phyloP scores from a whole-genome alignment of 2,888 invertebrate species.

The Calameuta filiformis region DNA sequence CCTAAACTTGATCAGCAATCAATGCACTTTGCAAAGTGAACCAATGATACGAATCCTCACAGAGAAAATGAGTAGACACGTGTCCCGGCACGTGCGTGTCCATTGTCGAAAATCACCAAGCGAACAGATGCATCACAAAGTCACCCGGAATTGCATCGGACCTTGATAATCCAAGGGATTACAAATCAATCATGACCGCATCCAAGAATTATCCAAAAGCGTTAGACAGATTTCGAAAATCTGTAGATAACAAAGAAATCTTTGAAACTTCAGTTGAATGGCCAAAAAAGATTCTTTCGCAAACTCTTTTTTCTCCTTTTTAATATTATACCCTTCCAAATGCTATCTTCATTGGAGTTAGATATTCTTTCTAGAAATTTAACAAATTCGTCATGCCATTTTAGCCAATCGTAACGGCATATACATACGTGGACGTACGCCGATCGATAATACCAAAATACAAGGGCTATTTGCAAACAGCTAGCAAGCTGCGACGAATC shows the following conservation, averaged over 20 bases:
- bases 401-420: slow-evolving; percentile 20
- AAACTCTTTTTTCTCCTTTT: no score
- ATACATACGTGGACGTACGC: background rate
- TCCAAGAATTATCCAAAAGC: background rate
- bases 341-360: background rate
- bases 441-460: slow-evolving; percentile 55
- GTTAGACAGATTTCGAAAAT: slow-evolving; percentile 42
- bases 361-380: background rate
- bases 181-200: slow-evolving; percentile 46
- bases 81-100: slow-evolving; percentile 60
- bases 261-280: background rate
- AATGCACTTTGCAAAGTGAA: background rate
- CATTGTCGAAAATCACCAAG: slow-evolving; percentile 44
- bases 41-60: background rate
- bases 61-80: slow-evolving; percentile 47
- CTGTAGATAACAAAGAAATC: slow-evolving; percentile 22
- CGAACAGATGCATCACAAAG: slow-evolving; percentile 59
- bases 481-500: slow-evolving; percentile 64
- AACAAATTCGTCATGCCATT: slow-evolving; percentile 45
- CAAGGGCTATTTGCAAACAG: slow-evolving; percentile 64
- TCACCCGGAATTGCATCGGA: slow-evolving; percentile 38
- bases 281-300: background rate
- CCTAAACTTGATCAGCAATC: background rate
- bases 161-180: slow-evolving; percentile 54
- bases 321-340: background rate